Conservation (phyloP, 2,797 vertebrate species). For the Chlorospingus semifuscus region DNA sequence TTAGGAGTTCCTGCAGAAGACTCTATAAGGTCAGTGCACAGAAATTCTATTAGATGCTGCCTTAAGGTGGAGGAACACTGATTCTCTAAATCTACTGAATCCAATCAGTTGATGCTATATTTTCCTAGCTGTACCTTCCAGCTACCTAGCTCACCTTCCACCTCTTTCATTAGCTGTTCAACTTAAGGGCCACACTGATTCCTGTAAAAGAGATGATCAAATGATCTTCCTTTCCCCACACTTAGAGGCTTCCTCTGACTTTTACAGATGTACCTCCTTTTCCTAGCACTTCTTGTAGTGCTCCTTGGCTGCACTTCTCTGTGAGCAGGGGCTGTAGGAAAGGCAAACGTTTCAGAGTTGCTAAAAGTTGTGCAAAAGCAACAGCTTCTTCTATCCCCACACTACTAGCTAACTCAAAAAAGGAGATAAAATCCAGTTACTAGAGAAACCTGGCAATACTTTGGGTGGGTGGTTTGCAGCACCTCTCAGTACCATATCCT, state of each 20-base stretch:
- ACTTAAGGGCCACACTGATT: neutral
- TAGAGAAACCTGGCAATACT: neutral
- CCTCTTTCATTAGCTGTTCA: neutral
- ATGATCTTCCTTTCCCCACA: neutral
- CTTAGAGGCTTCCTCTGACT: neutral
- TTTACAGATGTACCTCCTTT: neutral
- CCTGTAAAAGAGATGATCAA: neutral
- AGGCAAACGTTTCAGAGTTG: neutral
- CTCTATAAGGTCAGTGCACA: neutral
- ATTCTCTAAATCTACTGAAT: neutral
- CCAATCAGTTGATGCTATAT: neutral
- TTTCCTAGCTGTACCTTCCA: neutral
- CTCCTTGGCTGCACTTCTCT: neutral
- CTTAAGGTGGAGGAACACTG: neutral
- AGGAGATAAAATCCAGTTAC: neutral
- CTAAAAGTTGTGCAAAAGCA: neutral
- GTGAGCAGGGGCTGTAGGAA: neutral
- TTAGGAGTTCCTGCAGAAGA: neutral
- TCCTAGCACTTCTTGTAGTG: neutral
- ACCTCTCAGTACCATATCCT: neutral
- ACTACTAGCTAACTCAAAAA: neutral
- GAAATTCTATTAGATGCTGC: neutral
- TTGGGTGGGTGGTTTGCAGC: neutral
- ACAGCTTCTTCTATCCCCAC: neutral
- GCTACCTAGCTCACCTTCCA: neutral